Conservation (phyloP, 2,797 vertebrate species). For the Pantherophis vulpinus region DNA sequence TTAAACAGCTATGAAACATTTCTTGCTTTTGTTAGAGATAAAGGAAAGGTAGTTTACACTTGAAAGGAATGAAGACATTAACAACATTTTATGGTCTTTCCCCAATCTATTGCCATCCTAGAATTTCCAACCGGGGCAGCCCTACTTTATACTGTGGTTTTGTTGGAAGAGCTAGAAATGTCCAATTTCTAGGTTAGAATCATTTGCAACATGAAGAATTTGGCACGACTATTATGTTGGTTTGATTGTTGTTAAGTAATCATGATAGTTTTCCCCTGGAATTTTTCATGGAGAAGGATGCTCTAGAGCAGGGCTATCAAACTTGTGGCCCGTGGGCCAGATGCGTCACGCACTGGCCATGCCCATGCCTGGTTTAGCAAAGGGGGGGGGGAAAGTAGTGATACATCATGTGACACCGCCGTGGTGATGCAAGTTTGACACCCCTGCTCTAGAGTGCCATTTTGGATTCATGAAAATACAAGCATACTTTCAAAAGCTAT, state of each 20-base stretch:
- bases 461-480: not conserved
- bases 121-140: not conserved
- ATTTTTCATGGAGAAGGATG: not conserved
- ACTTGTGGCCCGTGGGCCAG: fast-evolving
- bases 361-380: too few species aligned
- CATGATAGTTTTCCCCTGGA: not conserved
- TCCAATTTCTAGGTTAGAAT: not conserved
- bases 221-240: not conserved
- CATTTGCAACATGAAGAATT: not conserved
- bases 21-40: not conserved
- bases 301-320: not conserved
- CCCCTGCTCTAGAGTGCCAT: not conserved
- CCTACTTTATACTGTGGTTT: not conserved
- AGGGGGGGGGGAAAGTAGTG: too few species aligned
- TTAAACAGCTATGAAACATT: not conserved
- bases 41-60: not conserved
- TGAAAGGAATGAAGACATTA: not conserved
- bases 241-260: not conserved
- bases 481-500: not conserved
- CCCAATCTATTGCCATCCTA: not conserved
- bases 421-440: too few species aligned
- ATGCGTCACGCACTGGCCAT: too few species aligned
- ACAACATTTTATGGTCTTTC: not conserved
- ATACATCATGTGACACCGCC: too few species aligned
- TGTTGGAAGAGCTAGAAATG: not conserved